Evolutionary conservation across 2,113 vertebrate genomes (phyloP), one percentile per base, ranked within the genome.

Genomic region (Cryptotis parvus): DNA sequence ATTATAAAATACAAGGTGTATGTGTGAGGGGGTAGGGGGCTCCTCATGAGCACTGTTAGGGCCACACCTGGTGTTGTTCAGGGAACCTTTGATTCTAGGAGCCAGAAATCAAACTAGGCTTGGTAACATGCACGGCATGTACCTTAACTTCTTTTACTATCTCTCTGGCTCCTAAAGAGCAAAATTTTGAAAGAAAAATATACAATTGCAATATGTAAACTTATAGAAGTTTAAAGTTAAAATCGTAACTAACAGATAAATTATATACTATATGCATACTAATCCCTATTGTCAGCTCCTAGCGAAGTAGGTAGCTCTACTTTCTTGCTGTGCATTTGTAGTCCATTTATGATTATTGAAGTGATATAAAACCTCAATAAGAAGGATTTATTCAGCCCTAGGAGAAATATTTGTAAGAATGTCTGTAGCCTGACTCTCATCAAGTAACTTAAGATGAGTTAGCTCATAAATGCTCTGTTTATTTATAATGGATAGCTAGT

Each of bases 151-250:
- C 55, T 58, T 58, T 16, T 20, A 49, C 45, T 49, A 49, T 10
- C 22, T 4, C 55, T 58, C 18, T 58, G 55, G 16, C 55, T 22
- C 22, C 55, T 58, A 65, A 31, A 29, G 8, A 41, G 31, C 66
- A 55, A 24, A n/a, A 24, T n/a, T 77, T 87, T 87, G 6, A 76
- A 81, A 84, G 75, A 75, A 75, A 82, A 87, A 94, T 41, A 58
- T 63, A 70, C 31, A 49, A 6, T 49, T 83, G 55, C 0, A 76
- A 33, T 1, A 66, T 43, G 37, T 15, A 18, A 83, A 6, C 1
- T 65, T 24, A 39, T 37, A 10, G 75, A 80, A 55, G 9, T 49
- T 93, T 75, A 26, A 65, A 52, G 2, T 83, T 74, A 2, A 35
- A 72, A 68, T 26, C 66, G 9, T 63, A 84, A 65, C 15, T 26